phyloP scores from a whole-genome alignment of 2,113 vertebrate species.

The Macroglossus sobrinus region DNA sequence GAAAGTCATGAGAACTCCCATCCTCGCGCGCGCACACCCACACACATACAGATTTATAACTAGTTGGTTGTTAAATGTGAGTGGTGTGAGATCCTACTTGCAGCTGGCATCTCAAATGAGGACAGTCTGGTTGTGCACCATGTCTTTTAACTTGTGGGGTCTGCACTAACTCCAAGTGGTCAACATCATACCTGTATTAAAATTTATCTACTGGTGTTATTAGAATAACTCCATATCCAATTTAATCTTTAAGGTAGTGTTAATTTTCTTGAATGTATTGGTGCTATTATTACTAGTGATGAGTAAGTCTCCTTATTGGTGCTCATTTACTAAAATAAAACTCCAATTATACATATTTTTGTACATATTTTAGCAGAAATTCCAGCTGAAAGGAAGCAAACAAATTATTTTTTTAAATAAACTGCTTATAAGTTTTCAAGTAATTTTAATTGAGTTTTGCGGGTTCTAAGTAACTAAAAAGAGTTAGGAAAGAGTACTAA shows the following conservation, averaged over 20 bases:
- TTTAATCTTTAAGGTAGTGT: background rate
- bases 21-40: background rate
- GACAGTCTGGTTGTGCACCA: background rate
- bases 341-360: background rate
- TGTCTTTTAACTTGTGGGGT: background rate
- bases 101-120: background rate
- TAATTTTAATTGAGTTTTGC: conserved; percentile 38
- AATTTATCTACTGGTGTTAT: background rate
- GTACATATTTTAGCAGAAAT: conserved; percentile 18
- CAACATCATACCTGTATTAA: background rate
- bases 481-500: conserved; percentile 1
- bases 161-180: background rate
- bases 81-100: background rate
- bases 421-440: conserved; percentile 2
- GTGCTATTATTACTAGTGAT: background rate
- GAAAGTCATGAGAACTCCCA: background rate
- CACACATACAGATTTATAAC: background rate
- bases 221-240: background rate
- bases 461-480: background rate
- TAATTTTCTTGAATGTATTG: background rate
- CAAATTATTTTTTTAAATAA: conserved; percentile 9
- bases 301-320: background rate
- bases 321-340: conserved; percentile 7
- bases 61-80: background rate
- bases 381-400: background rate